Percentiles rank a stretch among this genome's conserved stretches.
Evolutionary conservation across 2,888 invertebrate species (phyloP).

Genomic region (Loripinus fragilis): DNA sequence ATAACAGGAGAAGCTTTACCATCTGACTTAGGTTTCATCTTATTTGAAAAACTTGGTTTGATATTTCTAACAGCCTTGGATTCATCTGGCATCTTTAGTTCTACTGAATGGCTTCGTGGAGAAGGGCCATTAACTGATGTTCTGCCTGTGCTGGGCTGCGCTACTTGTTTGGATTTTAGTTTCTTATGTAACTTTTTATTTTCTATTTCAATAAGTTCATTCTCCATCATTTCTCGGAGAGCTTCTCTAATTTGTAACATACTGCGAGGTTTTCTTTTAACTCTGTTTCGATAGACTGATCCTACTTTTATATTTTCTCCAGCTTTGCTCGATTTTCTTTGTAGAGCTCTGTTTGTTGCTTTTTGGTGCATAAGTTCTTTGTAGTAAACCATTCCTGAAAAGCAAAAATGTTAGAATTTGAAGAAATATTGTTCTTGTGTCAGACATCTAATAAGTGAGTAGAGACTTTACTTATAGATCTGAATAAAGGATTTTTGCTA

Average conservation of each 20-base stretch:
- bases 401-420: not conserved
- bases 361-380: constrained; percentile 79
- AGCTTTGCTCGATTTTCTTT: constrained; percentile 30
- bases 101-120: not conserved
- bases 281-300: constrained; percentile 44
- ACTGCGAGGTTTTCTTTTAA: constrained; percentile 69
- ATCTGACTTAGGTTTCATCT: not conserved
- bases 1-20: not conserved
- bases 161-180: constrained; percentile 4
- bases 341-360: constrained; percentile 68
- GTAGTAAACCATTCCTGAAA: constrained; percentile 75
- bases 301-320: constrained; percentile 48
- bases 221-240: constrained; percentile 73
- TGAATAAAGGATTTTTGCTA: too few species aligned
- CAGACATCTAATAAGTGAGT: too few species aligned
- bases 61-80: constrained; percentile 25
- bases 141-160: not conserved
- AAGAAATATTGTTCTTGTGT: too few species aligned
- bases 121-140: not conserved
- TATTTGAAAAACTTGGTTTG: constrained; percentile 27
- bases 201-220: constrained; percentile 67
- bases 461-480: too few species aligned
- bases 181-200: constrained; percentile 55
- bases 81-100: constrained; percentile 14
- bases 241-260: constrained; percentile 73